Evolutionary conservation across 2,113 vertebrate genomes (phyloP).

Genomic region (Phoenicopterus ruber): DNA sequence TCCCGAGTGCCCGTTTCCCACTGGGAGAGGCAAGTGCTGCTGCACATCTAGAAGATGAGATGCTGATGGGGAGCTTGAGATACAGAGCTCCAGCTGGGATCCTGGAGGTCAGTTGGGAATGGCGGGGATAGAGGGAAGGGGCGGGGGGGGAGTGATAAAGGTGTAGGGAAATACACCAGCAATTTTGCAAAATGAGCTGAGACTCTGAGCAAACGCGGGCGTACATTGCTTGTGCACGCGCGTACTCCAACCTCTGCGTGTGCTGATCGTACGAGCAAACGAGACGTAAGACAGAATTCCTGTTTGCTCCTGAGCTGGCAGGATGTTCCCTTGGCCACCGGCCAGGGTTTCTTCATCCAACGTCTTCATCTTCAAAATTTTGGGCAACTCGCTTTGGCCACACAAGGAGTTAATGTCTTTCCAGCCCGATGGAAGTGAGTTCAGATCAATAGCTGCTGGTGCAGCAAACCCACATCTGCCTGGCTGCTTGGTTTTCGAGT

Average conservation of each 20-base stretch:
- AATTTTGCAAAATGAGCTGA: not conserved
- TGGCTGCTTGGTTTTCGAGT: not conserved
- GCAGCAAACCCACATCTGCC: not conserved
- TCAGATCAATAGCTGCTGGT: accelerated
- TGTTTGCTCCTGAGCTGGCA: not conserved
- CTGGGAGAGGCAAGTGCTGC: not conserved
- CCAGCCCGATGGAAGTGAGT: accelerated
- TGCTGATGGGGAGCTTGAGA: not conserved
- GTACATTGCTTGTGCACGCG: accelerated
- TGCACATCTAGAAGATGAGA: not conserved
- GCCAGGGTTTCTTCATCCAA: not conserved
- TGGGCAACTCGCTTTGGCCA: not conserved
- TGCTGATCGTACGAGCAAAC: accelerated
- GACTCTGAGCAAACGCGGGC: accelerated
- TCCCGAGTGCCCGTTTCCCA: accelerated
- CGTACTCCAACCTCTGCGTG: not conserved
- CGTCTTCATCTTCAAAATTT: not conserved
- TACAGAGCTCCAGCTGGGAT: not conserved
- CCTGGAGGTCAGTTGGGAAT: not conserved
- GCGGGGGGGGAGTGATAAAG: accelerated
- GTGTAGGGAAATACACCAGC: not conserved
- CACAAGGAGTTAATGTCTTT: not conserved
- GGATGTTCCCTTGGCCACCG: not conserved
- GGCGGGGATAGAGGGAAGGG: not conserved
- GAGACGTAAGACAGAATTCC: not conserved